Conservation (phyloP, 2,797 vertebrate genomes). For the Taeniopygia guttata region DNA sequence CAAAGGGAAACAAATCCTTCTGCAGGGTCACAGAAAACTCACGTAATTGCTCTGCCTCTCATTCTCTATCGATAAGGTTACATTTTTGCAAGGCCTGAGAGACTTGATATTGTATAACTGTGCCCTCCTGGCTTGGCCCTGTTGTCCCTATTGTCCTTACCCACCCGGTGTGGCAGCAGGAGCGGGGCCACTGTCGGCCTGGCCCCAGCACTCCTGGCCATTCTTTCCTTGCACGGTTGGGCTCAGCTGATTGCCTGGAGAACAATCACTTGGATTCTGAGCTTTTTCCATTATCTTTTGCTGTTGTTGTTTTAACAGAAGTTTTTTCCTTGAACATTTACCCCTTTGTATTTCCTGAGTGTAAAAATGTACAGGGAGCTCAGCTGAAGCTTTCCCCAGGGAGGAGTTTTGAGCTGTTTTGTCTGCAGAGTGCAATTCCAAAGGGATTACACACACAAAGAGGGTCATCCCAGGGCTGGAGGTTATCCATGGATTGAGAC, state of each 20-base stretch:
- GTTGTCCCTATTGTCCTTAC: conserved; percentile 29
- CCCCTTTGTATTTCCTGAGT: conserved; percentile 12
- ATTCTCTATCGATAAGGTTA: neutral
- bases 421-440: neutral
- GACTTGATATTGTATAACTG: neutral
- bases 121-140: conserved; percentile 24
- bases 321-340: neutral
- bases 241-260: neutral
- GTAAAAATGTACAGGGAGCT: neutral
- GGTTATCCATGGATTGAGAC: neutral
- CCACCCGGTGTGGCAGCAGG: conserved; percentile 2
- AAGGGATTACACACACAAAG: neutral
- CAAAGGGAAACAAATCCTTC: conserved; percentile 28
- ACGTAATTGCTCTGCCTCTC: neutral
- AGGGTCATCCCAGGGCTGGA: neutral
- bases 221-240: neutral
- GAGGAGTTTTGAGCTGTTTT: neutral
- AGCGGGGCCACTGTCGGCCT: neutral
- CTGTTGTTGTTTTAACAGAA: neutral
- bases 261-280: conserved; percentile 15
- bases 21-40: conserved; percentile 28
- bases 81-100: neutral
- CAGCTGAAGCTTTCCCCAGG: neutral
- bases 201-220: neutral
- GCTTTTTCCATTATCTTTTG: neutral